phyloP scores from a whole-genome alignment of 2,888 invertebrate species.

The Eulithis testata region DNA sequence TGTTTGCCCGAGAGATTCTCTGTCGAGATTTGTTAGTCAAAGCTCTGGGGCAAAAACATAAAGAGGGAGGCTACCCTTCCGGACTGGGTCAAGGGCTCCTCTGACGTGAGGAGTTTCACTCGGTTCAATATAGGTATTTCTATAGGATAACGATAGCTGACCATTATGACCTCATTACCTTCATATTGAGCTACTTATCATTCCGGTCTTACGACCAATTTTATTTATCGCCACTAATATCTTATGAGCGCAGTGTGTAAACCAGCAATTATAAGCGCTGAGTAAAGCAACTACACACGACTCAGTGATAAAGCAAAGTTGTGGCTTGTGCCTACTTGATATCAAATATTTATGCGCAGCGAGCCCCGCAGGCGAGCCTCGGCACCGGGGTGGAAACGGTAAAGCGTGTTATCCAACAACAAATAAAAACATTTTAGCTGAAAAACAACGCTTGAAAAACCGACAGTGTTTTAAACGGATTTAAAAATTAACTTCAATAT shows the following conservation, averaged over 20 bases:
- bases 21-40: conserved; percentile 52
- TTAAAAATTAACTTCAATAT: conserved; percentile 39
- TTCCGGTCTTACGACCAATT: conserved; percentile 36
- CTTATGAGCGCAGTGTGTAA: conserved; percentile 45
- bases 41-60: conserved; percentile 44
- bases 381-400: conserved; percentile 53
- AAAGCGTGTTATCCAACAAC: conserved; percentile 60
- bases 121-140: conserved; percentile 48
- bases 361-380: conserved; percentile 52
- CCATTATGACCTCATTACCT: conserved; percentile 63
- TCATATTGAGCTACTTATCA: conserved; percentile 62
- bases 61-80: conserved; percentile 46
- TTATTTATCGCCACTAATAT: conserved; percentile 39
- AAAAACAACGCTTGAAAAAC: conserved; percentile 52
- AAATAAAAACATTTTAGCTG: conserved; percentile 58
- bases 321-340: conserved; percentile 57
- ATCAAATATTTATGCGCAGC: conserved; percentile 66
- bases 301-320: conserved; percentile 56
- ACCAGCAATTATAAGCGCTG: conserved; percentile 48
- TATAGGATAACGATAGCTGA: conserved; percentile 67
- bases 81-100: conserved; percentile 67
- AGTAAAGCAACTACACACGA: conserved; percentile 50
- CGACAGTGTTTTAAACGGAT: conserved; percentile 44
- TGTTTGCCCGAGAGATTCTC: conserved; percentile 31
- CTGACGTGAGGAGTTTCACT: conserved; percentile 46